A percentile compares a stretch with the other conserved stretches of the same genome.
These are phyloP conservation scores for Idris sp. DNA, from an alignment of 1,140 invertebrate genomes.

Conservation along the genomic window DNA sequence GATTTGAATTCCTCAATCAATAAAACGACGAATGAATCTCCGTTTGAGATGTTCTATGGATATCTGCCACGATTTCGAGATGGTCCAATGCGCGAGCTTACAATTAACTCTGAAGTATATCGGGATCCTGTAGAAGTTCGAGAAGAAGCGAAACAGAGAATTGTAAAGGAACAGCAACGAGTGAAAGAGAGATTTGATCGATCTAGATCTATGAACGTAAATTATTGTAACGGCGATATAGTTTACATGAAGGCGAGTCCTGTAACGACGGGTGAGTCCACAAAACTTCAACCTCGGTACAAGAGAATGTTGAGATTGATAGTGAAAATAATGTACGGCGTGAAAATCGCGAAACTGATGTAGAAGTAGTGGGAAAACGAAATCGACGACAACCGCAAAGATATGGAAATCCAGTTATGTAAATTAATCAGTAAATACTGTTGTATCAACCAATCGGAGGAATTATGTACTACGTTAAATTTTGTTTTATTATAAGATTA, in stretches of 20 bases:
- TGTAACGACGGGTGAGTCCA: constrained; percentile 5
- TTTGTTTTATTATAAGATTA: too few species aligned
- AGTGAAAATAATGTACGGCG: too few species aligned
- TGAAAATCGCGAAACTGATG: too few species aligned
- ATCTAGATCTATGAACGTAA: background rate
- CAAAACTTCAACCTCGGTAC: constrained; percentile 15
- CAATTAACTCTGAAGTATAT: background rate
- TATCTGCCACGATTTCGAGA: constrained; percentile 35
- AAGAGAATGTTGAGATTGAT: too few species aligned
- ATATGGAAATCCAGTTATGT: too few species aligned
- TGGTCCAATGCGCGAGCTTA: background rate
- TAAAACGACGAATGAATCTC: constrained; percentile 28
- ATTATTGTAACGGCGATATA: constrained; percentile 12
- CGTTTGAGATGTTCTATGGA: constrained; percentile 33
- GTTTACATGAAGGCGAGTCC: constrained; percentile 13
- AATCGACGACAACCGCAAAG: too few species aligned
- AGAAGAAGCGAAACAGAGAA: constrained; percentile 18
- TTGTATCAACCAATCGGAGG: too few species aligned
- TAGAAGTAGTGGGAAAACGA: too few species aligned
- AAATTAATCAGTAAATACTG: too few species aligned
- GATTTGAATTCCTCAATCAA: constrained; percentile 5
- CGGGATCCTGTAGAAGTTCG: constrained; percentile 9
- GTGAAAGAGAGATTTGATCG: constrained; percentile 17
- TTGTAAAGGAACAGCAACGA: constrained; percentile 2
- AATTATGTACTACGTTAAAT: too few species aligned